Base-by-base conservation (phyloP, 1,140 invertebrate genomes). In the Calliopsis andreniformis region DNA sequence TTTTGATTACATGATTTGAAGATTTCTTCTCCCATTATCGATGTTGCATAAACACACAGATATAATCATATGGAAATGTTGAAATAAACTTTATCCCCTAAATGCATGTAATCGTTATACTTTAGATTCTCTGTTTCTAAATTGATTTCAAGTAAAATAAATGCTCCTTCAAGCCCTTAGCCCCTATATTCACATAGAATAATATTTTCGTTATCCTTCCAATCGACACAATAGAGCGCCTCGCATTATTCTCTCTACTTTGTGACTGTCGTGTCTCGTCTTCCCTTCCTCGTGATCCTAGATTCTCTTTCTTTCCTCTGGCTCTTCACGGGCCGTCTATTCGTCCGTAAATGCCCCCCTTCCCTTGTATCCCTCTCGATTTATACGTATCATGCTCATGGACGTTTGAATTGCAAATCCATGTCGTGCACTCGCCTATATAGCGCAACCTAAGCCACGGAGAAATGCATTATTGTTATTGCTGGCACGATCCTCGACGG, bases 331-430 rank as follows among this genome's bases (percentile, higher is more conserved):
- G 5, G 25, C 16, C 32, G 20, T 56, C 28, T 32, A 16, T 55
- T 45, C 61, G 20, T 56, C 16, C 10, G 8, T 39, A 59, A 16
- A 20, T 30, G 10, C 14, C 35, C 53, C 3, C 35, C 35, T 39
- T 14, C 14, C 12, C 25, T 23, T 51, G 43, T 43, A 61, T 39
- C 47, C 51, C 56, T 58, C 72, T 51, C 79, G 82, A 88, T 88
- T 88, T 91, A 90, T 87, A 86, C 82, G 81, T 83, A 86, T 88
- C 88, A 88, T 84, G 73, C 62, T 79, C 56, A 64, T 75, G 77
- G 81, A 87, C 80, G 82, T 88, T 91, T 89, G 88, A 89, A 91
- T 91, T 89, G 89, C 89, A 89, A 91, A 91, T 91, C 85, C 78
- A 79, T 80, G 81, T 88, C 82, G 89, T 87, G 83, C 81, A 79